Evolutionary conservation across 2,888 invertebrate species (phyloP), one percentile per base, ranked within the genome.

Genomic region (Phyllotreta striolata): DNA sequence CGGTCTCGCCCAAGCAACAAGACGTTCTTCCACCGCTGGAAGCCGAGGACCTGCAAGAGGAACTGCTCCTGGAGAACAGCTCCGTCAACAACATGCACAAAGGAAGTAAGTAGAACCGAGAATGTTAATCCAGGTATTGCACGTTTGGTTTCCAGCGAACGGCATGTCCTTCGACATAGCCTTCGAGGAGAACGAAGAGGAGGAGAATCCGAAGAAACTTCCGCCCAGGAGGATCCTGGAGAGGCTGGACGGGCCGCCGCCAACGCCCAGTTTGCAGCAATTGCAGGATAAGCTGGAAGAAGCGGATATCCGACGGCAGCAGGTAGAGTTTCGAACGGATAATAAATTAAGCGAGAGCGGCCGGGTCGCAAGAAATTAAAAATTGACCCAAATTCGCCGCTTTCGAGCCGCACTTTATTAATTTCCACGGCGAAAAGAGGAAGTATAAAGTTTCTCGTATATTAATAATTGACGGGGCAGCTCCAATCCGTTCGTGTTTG

Each of bases 221-320:
- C 90, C 91, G 0, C 91, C 91, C 0, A 86, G 86, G 47, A 85
- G 90, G 62, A 81, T 91, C 39, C 89, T 90, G 75, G 64, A 65
- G 39, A 82, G 89, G 66, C 78, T 91, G 44, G 85, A 90, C 72
- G 89, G 89, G 66, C 86, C 86, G 4, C 85, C 87, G 1, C 83
- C 83, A 55, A 85, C 85, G 13, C 83, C 86, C 70, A 78, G 80
- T 3, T 80, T 90, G 44, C 86, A 88, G 24, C 86, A 88, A 66
- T 84, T 91, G 37, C 87, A 88, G 73, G 90, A 88, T 74, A 91
- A 90, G 74, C 81, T 90, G 66, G 89, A 89, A 13, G 90, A 89
- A 64, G 92, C 91, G 0, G 91, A 91, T 73, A 84, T 85, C 66
- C 84, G 92, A 65, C 85, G 91, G 61, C 85, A 86, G 71, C 85